Evolutionary conservation across 2,113 vertebrate genomes (phyloP).

Genomic region (Papio anubis): DNA sequence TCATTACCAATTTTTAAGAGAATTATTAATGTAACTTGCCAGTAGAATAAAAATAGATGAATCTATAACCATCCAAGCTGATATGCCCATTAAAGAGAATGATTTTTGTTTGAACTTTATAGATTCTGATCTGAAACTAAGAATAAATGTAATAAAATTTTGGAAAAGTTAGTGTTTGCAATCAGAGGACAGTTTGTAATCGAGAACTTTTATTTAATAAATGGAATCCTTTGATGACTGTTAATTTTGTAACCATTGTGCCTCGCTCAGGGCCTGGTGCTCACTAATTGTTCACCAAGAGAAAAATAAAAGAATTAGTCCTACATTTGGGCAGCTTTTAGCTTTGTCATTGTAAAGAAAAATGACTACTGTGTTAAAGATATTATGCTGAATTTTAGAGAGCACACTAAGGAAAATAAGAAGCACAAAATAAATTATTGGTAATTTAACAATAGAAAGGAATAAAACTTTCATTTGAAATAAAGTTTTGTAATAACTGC

Average conservation of each 20-base stretch:
- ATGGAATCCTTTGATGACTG: background rate
- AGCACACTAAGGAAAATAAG: slow-evolving; percentile 12
- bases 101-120: background rate
- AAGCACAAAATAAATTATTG: slow-evolving; percentile 11
- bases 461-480: slow-evolving; percentile 35
- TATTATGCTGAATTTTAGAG: slow-evolving; percentile 50
- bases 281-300: background rate
- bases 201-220: background rate
- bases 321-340: background rate
- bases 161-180: background rate
- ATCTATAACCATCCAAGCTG: background rate
- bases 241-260: background rate
- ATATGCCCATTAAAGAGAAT: background rate
- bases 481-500: background rate
- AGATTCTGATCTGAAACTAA: background rate
- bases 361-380: slow-evolving; percentile 8
- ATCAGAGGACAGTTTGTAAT: background rate
- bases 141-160: background rate
- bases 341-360: background rate
- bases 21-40: background rate
- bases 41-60: background rate
- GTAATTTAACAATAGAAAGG: background rate
- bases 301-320: background rate
- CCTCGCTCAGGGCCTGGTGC: background rate
- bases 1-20: background rate